A percentile compares a stretch with the other conserved stretches of the same genome.
Evolutionary conservation across 2,888 invertebrate genomes (phyloP).

Genomic region (Orthonevra nobilis): DNA sequence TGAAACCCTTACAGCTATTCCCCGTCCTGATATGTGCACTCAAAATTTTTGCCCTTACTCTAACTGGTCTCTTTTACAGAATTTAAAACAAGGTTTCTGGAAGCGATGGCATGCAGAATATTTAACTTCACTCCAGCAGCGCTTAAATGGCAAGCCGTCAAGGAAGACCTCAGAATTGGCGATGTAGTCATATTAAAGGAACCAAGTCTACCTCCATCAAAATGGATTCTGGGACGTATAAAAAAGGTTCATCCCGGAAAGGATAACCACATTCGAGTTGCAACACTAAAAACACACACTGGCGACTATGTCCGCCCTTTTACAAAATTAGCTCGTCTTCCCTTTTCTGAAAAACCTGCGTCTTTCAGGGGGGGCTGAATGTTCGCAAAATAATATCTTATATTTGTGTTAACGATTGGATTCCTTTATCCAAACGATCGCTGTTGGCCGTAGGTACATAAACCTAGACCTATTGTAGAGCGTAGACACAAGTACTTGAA

Average conservation of each 20-base stretch:
- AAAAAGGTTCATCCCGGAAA: conserved; percentile 34
- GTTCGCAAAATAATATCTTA: too few relatives aligned
- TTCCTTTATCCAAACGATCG: too few relatives aligned
- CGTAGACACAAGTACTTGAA: too few relatives aligned
- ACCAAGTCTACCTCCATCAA: conserved; percentile 21
- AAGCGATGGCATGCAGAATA: conserved; percentile 43
- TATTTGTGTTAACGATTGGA: too few relatives aligned
- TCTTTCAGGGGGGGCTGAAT: conserved; percentile 8
- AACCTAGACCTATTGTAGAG: too few relatives aligned
- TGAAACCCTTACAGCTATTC: background rate
- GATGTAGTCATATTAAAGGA: conserved; percentile 38
- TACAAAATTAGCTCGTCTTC: conserved; percentile 25
- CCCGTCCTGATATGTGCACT: background rate
- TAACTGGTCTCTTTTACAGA: conserved; percentile 1
- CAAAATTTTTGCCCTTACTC: too few relatives aligned
- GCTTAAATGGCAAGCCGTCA: conserved; percentile 8
- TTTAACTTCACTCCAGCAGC: conserved; percentile 8
- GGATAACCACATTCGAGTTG: conserved; percentile 29
- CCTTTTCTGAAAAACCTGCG: conserved; percentile 4
- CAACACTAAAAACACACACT: conserved; percentile 11
- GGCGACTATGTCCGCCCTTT: conserved; percentile 24
- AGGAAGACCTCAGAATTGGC: background rate
- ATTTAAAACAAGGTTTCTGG: conserved; percentile 57
- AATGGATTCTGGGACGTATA: conserved; percentile 46
- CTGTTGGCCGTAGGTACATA: too few relatives aligned